phyloP scores from a whole-genome alignment of 2,113 vertebrate species.

The Trogon surrucura region DNA sequence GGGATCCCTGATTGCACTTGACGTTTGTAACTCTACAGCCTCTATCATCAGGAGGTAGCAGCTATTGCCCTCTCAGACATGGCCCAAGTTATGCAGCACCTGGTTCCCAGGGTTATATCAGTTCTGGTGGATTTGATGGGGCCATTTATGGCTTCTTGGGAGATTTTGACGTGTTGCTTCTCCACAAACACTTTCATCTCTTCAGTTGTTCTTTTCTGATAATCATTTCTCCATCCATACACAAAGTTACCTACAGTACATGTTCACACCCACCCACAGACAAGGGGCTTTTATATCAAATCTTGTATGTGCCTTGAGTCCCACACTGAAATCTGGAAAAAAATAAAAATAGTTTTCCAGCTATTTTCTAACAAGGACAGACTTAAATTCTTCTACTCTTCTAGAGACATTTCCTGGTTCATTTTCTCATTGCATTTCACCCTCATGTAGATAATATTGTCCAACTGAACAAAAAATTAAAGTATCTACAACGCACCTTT shows the following conservation, averaged over 20 bases:
- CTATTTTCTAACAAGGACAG: not conserved
- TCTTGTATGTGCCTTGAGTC: not conserved
- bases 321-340: not conserved
- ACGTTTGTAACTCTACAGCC: fast-evolving
- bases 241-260: fast-evolving
- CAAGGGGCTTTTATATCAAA: not conserved
- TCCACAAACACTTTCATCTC: not conserved
- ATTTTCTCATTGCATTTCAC: not conserved
- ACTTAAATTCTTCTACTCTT: not conserved
- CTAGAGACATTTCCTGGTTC: not conserved
- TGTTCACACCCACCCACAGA: not conserved
- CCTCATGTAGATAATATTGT: fast-evolving
- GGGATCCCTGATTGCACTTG: not conserved
- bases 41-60: not conserved
- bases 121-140: not conserved
- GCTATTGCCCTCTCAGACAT: not conserved
- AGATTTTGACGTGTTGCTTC: not conserved
- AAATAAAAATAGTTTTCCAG: not conserved
- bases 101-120: not conserved
- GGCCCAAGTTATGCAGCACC: not conserved
- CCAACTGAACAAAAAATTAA: not conserved
- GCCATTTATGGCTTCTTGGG: not conserved
- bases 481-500: not conserved
- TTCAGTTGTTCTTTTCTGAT: not conserved
- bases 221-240: not conserved